Evolutionary conservation across 2,113 vertebrate genomes (phyloP), one percentile per base, ranked within the genome.

Genomic region (Orientallactaga bullata): DNA sequence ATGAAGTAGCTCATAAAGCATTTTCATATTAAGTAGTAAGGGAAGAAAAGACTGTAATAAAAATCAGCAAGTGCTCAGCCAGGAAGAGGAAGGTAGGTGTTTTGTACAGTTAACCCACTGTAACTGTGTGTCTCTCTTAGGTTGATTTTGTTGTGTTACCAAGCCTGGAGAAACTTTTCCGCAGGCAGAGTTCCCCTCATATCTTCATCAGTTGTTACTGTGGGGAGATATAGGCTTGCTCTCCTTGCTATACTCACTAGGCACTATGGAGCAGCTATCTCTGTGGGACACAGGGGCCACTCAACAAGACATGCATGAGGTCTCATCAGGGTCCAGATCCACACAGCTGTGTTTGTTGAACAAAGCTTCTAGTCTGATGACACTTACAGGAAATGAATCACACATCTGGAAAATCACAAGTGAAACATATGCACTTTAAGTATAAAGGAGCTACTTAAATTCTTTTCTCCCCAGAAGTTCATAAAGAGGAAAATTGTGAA

Each of bases 401-500:
- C 90, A 88, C 90, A 90, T 94, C 93, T 94, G 91, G 89, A 90
- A 93, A 90, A 93, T 90, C 37, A 92, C 47, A 69, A 58, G 13
- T 63, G 58, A 86, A 84, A 89, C 37, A 81, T 47, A 66, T 79
- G 85, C 30, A 83, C 26, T 94, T 93, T 68, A 86, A 91, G 76
- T 61, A 65, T 63, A 95, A 84, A 91, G 85, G 55, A 93, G 11
- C 21, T 73, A 68, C 30, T 91, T 81, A 91, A 42, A 42, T 66
- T 71, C 66, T 82, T 88, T 94, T 30, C 42, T 61, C 51, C 6
- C 81, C 92, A 85, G 47, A 93, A 81, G 37, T 77, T 85, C 73
- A 69, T 93, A 88, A 94, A 92, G 24, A 83, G 35, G 51, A 7
- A 83, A 72, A 93, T 39, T 39, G 66, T 66, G 51, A 94, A 91